Base-by-base conservation (phyloP, 2,888 invertebrate genomes). In the Sthenelais limicola region DNA sequence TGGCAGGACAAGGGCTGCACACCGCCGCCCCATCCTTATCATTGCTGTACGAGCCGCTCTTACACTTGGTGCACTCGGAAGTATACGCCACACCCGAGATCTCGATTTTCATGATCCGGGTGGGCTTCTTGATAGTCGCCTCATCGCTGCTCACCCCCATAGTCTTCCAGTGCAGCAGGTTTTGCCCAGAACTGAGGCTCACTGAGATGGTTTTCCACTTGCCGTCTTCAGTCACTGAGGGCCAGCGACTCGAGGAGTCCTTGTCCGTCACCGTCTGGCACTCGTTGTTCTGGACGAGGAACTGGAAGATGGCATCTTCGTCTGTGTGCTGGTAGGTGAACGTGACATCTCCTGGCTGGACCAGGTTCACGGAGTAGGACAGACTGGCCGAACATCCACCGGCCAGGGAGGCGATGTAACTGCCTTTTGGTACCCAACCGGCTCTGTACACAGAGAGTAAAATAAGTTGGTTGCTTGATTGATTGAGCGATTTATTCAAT, bases 161-260 rank as follows among this genome's bases (percentile, higher is more conserved):
- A 4, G 74, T 89, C 77, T 89, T 89, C 91, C 91, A 91, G 71
- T 89, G 88, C 21, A 91, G 85, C 35, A 90, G 88, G 81, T 91
- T 91, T 68, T 89, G 84, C 0, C 90, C 90, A 1, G 87, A 82
- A 72, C 88, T 88, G 54, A 91, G 81, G 3, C 85, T 79, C 56
- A 76, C 77, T 71, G 82, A 81, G 66, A 86, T 75, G 15, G 84
- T 85, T 74, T 85, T 81, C 90, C 90, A 90, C 74, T 88, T 84
- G 2, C 89, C 89, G 73, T 89, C 89, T 21, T 85, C 85, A 0
- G 90, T 90, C 12, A 82, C 76, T 3, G 84, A 81, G 0, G 89
- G 90, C 88, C 89, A 90, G 38, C 84, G 84, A 78, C 84, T 86
- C n/a, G n/a, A n/a, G 30, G 86, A 86, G 71, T 88, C 86, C 3